Evolutionary conservation across 2,113 vertebrate species (phyloP), one percentile per base, ranked within the genome.

Genomic region (Poecile atricapillus): DNA sequence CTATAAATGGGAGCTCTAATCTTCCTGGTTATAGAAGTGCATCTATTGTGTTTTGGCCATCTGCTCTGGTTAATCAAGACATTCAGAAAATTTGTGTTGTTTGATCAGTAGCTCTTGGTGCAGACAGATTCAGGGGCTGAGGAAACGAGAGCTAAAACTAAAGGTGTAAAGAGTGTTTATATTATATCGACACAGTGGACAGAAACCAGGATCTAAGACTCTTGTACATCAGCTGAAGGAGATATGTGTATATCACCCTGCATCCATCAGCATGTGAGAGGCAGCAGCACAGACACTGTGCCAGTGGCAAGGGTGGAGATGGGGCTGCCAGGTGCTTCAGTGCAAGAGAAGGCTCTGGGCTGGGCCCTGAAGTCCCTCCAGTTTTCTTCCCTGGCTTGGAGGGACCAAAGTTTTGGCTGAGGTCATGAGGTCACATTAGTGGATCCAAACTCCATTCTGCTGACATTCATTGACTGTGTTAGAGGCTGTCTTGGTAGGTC

Each of bases 11-110:
- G 35, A 91, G 33, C 78, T 92, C 41, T 87, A 70, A 81, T 76
- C 65, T 31, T 95, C 64, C 79, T 71, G 78, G 53, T 59, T 81
- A 46, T 91, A 75, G 81, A 80, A 91, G 59, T 60, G 24, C 62
- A 69, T 76, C 80, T 87, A 62, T 85, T 74, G 53, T 89, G 60
- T 70, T 94, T 92, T 80, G 49, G 80, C 94, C 94, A 96, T 93
- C 93, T 97, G 96, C 71, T 96, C 52, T 3, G 1, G 35, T 63
- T 93, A 94, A 95, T 92, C 76, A 92, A 95, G 90, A 65, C 35
- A 94, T 65, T 83, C 78, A 90, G 87, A 94, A 90, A 85, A 64
- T 89, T 92, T 76, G 43, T 59, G 49, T 43, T 91, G 23, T 89
- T 94, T 95, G 53, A 58, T 37, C 84, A 80, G 47, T 78, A 74